phyloP scores from a whole-genome alignment of 2,113 vertebrate genomes.

The Redunca redunca region DNA sequence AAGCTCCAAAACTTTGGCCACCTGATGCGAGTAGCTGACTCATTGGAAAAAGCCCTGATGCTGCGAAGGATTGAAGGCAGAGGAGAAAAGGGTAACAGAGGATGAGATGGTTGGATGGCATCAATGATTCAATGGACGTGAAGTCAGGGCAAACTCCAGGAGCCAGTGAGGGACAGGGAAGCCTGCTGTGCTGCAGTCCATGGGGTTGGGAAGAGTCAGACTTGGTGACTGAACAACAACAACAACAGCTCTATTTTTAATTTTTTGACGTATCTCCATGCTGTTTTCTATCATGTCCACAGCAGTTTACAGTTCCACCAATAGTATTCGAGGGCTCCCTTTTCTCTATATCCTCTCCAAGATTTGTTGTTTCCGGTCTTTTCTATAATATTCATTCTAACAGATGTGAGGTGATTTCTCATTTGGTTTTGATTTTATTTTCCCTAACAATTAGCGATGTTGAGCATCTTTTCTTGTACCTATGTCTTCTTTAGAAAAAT shows the following conservation, averaged over 20 bases:
- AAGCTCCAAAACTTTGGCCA: neutral
- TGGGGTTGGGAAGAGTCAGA: neutral
- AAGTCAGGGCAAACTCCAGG: neutral
- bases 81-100: neutral
- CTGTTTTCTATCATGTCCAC: neutral
- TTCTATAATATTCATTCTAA: neutral
- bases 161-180: neutral
- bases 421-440: neutral
- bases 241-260: neutral
- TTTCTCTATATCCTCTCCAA: neutral
- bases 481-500: neutral
- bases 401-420: neutral
- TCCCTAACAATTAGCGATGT: neutral
- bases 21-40: neutral
- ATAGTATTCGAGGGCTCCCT: neutral
- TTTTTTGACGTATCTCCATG: neutral
- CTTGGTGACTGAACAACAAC: neutral
- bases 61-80: neutral
- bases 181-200: neutral
- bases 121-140: neutral
- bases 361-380: neutral
- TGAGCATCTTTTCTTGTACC: neutral
- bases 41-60: neutral
- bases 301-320: neutral
- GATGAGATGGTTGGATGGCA: neutral